Percentiles rank a stretch among this genome's conserved stretches.
Conservation (phyloP, 2,888 invertebrate species). For the Rhaphigaster nebulosa region DNA sequence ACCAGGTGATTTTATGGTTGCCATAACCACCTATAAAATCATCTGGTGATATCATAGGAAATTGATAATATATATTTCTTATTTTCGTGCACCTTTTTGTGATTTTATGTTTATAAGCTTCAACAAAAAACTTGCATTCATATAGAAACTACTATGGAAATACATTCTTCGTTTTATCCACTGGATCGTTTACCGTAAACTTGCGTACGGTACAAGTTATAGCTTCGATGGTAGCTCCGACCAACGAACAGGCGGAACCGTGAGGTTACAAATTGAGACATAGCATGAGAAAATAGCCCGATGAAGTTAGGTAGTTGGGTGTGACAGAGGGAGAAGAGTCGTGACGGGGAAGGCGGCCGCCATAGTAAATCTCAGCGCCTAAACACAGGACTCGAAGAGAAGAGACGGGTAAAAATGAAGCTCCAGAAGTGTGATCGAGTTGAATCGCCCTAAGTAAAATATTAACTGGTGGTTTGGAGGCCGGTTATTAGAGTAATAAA, state of each 20-base stretch:
- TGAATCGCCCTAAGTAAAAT: conserved; percentile 50
- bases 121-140: no score
- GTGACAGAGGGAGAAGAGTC: conserved; percentile 29
- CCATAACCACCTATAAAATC: no score
- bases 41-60: no score
- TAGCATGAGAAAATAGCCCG: neutral
- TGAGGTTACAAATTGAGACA: conserved; percentile 21
- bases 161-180: no score
- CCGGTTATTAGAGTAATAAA: conserved; percentile 53
- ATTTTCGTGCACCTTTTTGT: no score
- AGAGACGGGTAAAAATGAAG: conserved; percentile 48
- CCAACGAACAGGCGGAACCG: neutral
- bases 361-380: conserved; percentile 38
- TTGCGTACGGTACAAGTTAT: neutral
- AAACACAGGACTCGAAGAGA: conserved; percentile 38
- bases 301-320: conserved; percentile 36
- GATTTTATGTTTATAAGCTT: no score
- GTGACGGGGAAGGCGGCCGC: conserved; percentile 9
- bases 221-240: neutral
- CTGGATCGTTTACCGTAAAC: neutral
- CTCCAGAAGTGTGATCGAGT: conserved; percentile 49
- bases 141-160: no score
- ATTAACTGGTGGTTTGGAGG: conserved; percentile 49
- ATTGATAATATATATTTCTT: no score
- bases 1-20: no score